Percentiles rank a stretch among this genome's conserved stretches.
These are phyloP conservation scores for Branchinecta sandiegonensis DNA, from an alignment of 2,888 invertebrate genomes.

Conservation along the genomic window DNA sequence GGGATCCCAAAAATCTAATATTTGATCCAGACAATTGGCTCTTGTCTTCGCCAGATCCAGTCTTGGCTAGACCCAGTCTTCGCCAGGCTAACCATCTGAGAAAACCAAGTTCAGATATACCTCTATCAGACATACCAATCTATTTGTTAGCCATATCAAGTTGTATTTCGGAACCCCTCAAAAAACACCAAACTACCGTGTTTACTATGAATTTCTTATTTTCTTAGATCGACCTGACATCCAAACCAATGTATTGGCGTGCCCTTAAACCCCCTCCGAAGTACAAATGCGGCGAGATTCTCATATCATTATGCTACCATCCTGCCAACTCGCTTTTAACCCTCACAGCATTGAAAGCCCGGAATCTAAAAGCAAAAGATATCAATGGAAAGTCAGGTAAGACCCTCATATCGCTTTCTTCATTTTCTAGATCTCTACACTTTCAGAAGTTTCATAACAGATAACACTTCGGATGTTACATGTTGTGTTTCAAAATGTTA, in stretches of 20 bases:
- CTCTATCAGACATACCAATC: too few relatives aligned
- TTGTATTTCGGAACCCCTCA: constrained; percentile 16
- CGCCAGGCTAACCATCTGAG: too few relatives aligned
- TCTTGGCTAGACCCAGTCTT: too few relatives aligned
- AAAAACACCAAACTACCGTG: not conserved
- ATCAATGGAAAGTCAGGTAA: constrained; percentile 86
- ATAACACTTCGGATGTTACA: too few relatives aligned
- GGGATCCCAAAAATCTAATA: too few relatives aligned
- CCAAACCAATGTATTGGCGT: constrained; percentile 89
- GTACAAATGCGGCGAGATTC: constrained; percentile 79
- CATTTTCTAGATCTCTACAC: too few relatives aligned
- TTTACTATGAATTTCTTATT: constrained; percentile 17
- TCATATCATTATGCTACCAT: constrained; percentile 86
- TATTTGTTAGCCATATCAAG: too few relatives aligned
- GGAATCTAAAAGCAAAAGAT: constrained; percentile 88
- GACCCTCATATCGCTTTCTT: constrained; percentile 26
- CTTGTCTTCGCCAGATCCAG: too few relatives aligned
- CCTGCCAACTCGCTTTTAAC: constrained; percentile 87
- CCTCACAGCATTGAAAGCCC: constrained; percentile 74
- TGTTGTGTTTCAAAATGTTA: too few relatives aligned
- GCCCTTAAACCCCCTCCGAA: constrained; percentile 79
- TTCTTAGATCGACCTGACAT: constrained; percentile 69
- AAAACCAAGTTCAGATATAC: too few relatives aligned
- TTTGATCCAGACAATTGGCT: too few relatives aligned
- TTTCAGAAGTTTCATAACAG: too few relatives aligned